Percentiles rank a stretch among this genome's conserved stretches.
Evolutionary conservation across 2,797 vertebrate genomes (phyloP).

Genomic region (Leptodactylus fallax): DNA sequence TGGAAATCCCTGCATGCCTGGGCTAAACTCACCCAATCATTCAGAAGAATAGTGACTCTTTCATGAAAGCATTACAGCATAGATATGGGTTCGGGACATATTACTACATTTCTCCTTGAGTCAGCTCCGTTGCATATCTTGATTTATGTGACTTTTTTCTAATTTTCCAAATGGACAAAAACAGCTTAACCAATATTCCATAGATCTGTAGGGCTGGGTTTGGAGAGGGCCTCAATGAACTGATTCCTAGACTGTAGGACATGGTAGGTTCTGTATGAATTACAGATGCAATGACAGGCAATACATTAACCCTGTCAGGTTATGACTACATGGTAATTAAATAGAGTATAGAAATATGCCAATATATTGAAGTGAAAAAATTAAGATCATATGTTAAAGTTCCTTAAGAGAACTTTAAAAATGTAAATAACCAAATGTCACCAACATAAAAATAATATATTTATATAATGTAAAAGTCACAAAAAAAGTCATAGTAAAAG

Average conservation of each 20-base stretch:
- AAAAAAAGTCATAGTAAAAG: neutral
- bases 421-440: too few species aligned
- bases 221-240: neutral
- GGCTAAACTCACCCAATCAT: slow-evolving; percentile 10
- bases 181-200: neutral
- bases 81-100: neutral
- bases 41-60: neutral
- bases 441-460: too few species aligned
- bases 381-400: neutral
- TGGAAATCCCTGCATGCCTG: slow-evolving; percentile 17
- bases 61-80: neutral
- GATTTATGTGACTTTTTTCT: neutral
- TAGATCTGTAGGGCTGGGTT: neutral
- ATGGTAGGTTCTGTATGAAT: neutral
- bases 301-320: slow-evolving; percentile 9
- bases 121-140: neutral
- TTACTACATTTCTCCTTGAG: neutral
- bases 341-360: neutral
- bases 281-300: slow-evolving; percentile 15
- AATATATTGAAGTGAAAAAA: neutral
- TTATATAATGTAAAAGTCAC: too few species aligned
- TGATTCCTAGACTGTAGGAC: neutral
- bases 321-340: slow-evolving; percentile 6
- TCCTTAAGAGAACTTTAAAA: too few species aligned
- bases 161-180: neutral